Evolutionary conservation across 2,113 vertebrate genomes (phyloP).

Genomic region (Urocitellus parryii): DNA sequence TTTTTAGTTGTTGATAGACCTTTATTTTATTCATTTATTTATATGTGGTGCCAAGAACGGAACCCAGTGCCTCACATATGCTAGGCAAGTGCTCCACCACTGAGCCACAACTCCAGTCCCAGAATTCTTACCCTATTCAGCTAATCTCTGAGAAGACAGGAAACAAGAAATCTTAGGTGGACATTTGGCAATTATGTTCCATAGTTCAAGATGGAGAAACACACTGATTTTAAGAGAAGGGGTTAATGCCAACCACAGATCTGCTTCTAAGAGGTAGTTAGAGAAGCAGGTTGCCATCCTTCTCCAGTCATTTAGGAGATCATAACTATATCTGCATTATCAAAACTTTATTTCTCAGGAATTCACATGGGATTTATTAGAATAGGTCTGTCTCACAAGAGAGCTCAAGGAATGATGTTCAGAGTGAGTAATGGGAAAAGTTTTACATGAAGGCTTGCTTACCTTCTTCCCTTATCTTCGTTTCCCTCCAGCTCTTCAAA

Average conservation of each 20-base stretch:
- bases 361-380: not conserved
- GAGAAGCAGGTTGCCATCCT: not conserved
- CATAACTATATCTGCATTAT: not conserved
- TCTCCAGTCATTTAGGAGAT: not conserved
- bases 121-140: conserved; percentile 35
- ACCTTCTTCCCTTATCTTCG: conserved; percentile 10
- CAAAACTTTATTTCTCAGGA: conserved; percentile 58
- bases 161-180: conserved; percentile 5
- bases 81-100: no score
- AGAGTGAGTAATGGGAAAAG: not conserved
- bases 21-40: no score
- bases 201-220: not conserved
- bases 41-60: no score
- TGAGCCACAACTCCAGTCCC: no score
- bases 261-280: conserved; percentile 41
- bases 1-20: no score
- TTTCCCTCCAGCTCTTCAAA: not conserved
- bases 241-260: not conserved
- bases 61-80: no score
- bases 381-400: not conserved
- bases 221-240: not conserved
- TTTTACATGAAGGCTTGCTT: not conserved
- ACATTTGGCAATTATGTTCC: not conserved
- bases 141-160: not conserved
- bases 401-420: not conserved